These are phyloP conservation scores for Dimorphilus gyrociliatus DNA, from an alignment of 2,888 invertebrate species.

Conservation along the genomic window DNA sequence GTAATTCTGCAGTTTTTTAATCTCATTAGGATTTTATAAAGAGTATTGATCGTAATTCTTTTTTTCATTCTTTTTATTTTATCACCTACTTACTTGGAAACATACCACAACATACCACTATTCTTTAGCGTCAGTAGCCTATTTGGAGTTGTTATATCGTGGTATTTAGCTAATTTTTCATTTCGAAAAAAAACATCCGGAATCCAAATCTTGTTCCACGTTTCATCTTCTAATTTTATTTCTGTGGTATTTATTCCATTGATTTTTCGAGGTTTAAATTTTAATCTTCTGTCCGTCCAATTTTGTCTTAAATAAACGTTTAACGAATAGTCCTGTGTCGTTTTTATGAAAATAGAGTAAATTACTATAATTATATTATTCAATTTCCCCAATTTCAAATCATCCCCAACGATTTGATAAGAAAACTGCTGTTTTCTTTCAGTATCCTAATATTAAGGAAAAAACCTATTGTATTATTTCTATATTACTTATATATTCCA, in stretches of 20 bases:
- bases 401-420: too few species aligned
- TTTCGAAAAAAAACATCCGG: slow-evolving; percentile 15
- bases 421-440: too few species aligned
- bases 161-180: slow-evolving; percentile 14
- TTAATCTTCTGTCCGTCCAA: slow-evolving; percentile 69
- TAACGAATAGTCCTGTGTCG: slow-evolving; percentile 66
- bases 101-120: slow-evolving; percentile 14
- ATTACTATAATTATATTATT: too few species aligned
- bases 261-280: slow-evolving; percentile 6
- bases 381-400: too few species aligned
- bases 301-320: slow-evolving; percentile 82
- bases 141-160: slow-evolving; percentile 14
- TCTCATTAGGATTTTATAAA: too few species aligned
- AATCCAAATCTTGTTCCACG: slow-evolving; percentile 13
- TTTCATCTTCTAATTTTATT: slow-evolving; percentile 9
- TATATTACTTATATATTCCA: too few species aligned
- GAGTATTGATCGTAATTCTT: too few species aligned
- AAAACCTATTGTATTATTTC: too few species aligned
- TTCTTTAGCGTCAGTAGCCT: slow-evolving; percentile 10
- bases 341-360: too few species aligned
- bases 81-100: slow-evolving; percentile 15
- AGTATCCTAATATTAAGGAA: too few species aligned
- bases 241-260: slow-evolving; percentile 4
- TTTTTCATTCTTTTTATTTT: too few species aligned
- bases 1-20: slow-evolving; percentile 19